phyloP scores from a whole-genome alignment of 1,140 invertebrate genomes.

The Phthorimaea operculella region DNA sequence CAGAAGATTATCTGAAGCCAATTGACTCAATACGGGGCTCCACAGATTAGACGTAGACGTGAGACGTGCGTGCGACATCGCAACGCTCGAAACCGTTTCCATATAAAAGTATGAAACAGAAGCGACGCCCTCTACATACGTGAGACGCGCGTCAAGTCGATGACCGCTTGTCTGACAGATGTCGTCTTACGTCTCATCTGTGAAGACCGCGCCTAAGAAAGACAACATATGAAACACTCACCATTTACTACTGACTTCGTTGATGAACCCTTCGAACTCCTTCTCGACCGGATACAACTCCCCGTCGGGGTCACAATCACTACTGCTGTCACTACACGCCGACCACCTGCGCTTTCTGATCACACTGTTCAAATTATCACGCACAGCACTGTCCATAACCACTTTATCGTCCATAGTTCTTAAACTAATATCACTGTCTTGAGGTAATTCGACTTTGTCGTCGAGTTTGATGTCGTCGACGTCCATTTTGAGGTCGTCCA shows the following conservation, averaged over 20 bases:
- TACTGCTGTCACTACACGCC: conserved; percentile 41
- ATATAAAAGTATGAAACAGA: no score
- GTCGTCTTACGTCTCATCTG: no score
- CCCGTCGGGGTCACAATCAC: conserved; percentile 39
- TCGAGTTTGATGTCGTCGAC: conserved; percentile 19
- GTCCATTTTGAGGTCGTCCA: conserved; percentile 10
- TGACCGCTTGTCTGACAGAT: no score
- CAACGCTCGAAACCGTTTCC: no score
- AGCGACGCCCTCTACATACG: no score
- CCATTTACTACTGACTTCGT: conserved; percentile 58
- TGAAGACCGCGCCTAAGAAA: no score
- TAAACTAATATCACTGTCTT: conserved; percentile 6
- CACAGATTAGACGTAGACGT: no score
- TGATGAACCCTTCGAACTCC: conserved; percentile 53
- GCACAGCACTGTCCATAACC: conserved; percentile 41
- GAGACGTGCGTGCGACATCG: no score
- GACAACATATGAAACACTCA: no score
- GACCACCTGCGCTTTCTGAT: conserved; percentile 45
- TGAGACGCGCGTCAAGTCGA: no score
- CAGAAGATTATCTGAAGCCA: no score
- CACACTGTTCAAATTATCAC: conserved; percentile 30
- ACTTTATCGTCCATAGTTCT: conserved; percentile 21
- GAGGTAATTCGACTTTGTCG: conserved; percentile 8
- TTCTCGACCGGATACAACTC: conserved; percentile 49
- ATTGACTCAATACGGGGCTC: no score